Evolutionary conservation across 2,113 vertebrate genomes (phyloP), one percentile per base, ranked within the genome.

Genomic region (Brachypteracias leptosomus): DNA sequence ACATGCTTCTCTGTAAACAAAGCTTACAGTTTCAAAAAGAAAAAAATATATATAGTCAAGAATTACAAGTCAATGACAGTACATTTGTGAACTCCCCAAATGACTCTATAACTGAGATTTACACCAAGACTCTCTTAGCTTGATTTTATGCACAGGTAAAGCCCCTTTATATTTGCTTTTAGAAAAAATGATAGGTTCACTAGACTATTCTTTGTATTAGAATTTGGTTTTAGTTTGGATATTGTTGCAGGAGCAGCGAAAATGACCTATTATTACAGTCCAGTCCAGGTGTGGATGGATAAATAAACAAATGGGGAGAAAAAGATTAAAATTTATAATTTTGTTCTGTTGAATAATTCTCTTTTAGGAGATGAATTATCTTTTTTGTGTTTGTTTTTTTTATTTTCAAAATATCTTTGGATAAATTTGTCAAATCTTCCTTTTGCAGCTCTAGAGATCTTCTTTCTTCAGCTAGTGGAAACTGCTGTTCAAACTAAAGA

Each of bases 151-250:
- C 3, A 33, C 10, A 40, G 9, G 6, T 20, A 58, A 80, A 76
- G 1, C 2, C 16, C 28, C 13, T 83, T 79, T 72, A 47, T 10
- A 1, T 88, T 67, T 57, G 7, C 5, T 68, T 79, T 79, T 29
- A 67, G 13, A 55, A 59, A 55, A 42, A 52, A 62, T 17, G 25
- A 7, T 0, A 26, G 2, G 0, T 51, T 59, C 42, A 42, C 22
- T 36, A 67, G 8, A 35, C 29, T 47, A 24, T 28, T 74, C 6
- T 78, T 86, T 74, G 25, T 5, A 20, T 54, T 26, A 52, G 4
- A 49, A 4, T 33, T n/a, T 19, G n/a, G 57, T 93, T 87, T 89
- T 73, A 31, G 19, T 33, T 75, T 89, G 58, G 4, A 15, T 52
- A 5, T 72, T 89, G 2, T 25, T 40, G 13, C 52, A 85, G 19